Base-by-base conservation (phyloP, 2,113 vertebrate species). In the Chelonoidis abingdonii region DNA sequence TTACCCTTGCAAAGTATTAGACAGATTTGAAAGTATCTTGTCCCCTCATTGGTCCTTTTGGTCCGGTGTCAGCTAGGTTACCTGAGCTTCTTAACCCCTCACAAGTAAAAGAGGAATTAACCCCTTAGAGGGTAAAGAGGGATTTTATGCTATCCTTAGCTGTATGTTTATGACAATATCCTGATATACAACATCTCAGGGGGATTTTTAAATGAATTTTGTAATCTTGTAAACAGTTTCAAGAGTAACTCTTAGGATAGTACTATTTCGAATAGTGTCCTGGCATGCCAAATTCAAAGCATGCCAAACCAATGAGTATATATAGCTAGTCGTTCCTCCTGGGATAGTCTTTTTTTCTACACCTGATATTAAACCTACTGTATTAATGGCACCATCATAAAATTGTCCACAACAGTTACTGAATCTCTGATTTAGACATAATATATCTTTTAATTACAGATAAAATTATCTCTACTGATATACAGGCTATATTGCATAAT, bases 381-480 rank as follows among this genome's bases (percentile, higher is more conserved):
- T 1, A 83, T 9, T 27, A 59, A 84, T 38, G 84, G 35, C 38
- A 92, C 11, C 47, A 59, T 52, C 76, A 86, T 78, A 27, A 85
- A 94, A 27, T 54, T 72, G 44, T 72, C 76, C 59, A 31, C 44
- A 88, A 54, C 53, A 78, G 47, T 17, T 1, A 3, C 29, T 83
- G 80, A 93, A 80, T 91, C 88, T 87, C 89, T 91, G n/a, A 19
- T 91, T n/a, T 13, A 65, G 75, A 29, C 53, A n/a, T 69, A 35
- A 16, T 47, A 22, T 17, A 47, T 41, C 83, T 65, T 65, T 87
- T 69, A 56, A 41, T 87, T 85, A 85, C 16, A 81, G 54, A 91
- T 92, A 53, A 87, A 86, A 11, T 78, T 52, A 93, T 82, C 80
- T 92, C 56, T 92, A 75, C 49, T 92, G 84, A 84, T 80, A 81